Base-by-base conservation (phyloP, 2,797 vertebrate species). In the Macrochelys suwanniensis region DNA sequence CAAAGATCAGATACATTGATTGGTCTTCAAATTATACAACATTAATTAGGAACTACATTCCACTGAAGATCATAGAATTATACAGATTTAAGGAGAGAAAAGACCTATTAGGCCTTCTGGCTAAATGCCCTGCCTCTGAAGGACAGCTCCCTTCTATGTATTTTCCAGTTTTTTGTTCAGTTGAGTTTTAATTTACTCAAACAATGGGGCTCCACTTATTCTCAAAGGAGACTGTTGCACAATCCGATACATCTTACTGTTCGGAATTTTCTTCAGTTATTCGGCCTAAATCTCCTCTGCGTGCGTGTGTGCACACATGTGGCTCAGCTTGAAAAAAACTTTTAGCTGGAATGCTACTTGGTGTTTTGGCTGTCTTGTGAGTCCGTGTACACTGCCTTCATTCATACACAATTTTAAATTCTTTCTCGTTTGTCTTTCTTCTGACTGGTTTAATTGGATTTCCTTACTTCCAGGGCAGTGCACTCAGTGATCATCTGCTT, bases 401-500 rank as follows among this genome's bases (percentile, higher is more conserved):
- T 80, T 88, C 59, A n/a, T 61, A 54, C 25, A 37, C 79, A 2
- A 45, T 89, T 90, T 77, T 80, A 15, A 94, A 45, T 89, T 94
- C 76, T 87, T 95, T 90, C 7, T 54, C 76, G 45, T 51, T 87
- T 93, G 92, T 77, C 56, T 96, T 12, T 85, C 82, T 89, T 94
- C 71, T 85, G 42, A 89, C 89, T 19, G 79, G 4, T 54, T 59
- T 83, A 85, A 87, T 84, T 92, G 79, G 33, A 59, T 94, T 92
- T 85, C 10, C 92, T 97, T 81, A 54, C 42, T 65, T 96, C 45
- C 57, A 94, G 71, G 81, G 56, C 61, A 3, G 2, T 85, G 71
- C 25, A 49, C 31, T 81, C 83, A 92, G 45, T 88, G 51, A 93
- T 87, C 23, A 25, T 2, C 74, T 59, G 45, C 76, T 92, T 94